Conservation (phyloP, 1,140 invertebrate species). For the Trichoplusia ni region DNA sequence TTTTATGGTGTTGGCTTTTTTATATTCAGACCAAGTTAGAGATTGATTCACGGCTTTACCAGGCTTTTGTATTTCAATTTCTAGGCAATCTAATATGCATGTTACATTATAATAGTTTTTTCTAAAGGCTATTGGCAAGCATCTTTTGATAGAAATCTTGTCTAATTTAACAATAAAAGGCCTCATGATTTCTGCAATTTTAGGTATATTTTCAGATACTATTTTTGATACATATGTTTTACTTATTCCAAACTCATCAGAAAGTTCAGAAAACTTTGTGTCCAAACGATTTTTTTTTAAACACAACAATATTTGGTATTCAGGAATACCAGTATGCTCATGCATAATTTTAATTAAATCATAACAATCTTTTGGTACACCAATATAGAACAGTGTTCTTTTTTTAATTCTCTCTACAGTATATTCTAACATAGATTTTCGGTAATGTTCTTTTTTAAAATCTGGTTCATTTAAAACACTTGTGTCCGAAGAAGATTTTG, state of each 20-base stretch:
- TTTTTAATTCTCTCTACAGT: neutral
- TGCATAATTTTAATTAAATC: neutral
- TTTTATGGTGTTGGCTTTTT: conserved; percentile 65
- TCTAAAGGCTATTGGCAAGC: neutral
- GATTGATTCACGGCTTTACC: neutral
- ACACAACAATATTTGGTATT: neutral
- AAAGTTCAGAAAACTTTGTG: neutral
- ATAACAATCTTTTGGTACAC: neutral
- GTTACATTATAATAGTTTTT: neutral
- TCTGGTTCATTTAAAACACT: neutral
- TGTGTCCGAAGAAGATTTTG: neutral
- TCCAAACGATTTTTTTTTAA: neutral
- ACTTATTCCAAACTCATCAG: neutral
- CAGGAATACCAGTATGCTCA: neutral
- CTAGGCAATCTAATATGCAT: conserved; percentile 11
- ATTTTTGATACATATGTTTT: neutral
- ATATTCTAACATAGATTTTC: neutral
- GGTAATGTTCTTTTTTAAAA: neutral
- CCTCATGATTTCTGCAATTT: neutral
- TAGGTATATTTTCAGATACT: neutral
- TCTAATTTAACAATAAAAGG: conserved; percentile 2
- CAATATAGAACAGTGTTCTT: neutral
- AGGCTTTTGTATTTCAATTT: conserved; percentile 13
- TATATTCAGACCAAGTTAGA: neutral
- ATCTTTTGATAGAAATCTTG: neutral